phyloP scores from a whole-genome alignment of 2,888 invertebrate genomes.

The Drosophila subsilvestris region DNA sequence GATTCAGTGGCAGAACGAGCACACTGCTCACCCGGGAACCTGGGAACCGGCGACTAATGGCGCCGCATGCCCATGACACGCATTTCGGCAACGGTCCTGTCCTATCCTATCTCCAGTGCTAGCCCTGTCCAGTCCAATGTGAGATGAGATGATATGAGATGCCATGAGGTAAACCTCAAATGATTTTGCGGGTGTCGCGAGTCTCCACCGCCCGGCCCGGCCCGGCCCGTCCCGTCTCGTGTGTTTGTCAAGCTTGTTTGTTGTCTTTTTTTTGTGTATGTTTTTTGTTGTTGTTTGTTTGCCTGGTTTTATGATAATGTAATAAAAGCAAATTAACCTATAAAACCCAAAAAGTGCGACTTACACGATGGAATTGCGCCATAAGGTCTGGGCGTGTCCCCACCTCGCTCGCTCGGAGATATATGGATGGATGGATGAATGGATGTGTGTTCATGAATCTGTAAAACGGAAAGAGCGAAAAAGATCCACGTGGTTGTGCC shows the following conservation, averaged over 20 bases:
- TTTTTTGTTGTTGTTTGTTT: conserved; percentile 18
- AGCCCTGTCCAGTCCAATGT: conserved; percentile 19
- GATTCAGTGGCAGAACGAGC: conserved; percentile 30
- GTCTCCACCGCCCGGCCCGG: neutral
- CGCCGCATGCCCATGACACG: conserved; percentile 38
- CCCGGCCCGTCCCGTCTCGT: conserved; percentile 2
- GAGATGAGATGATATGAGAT: conserved; percentile 16
- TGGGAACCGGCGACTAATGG: conserved; percentile 46
- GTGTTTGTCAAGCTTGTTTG: conserved; percentile 55
- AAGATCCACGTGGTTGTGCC: conserved; percentile 43
- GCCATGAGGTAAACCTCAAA: conserved; percentile 44
- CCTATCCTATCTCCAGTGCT: conserved; percentile 7
- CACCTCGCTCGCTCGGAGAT: conserved; percentile 46
- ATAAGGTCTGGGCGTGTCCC: conserved; percentile 79
- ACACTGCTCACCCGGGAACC: conserved; percentile 25
- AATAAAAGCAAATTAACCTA: conserved; percentile 83
- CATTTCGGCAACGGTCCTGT: conserved; percentile 47
- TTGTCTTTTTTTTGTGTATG: conserved; percentile 28
- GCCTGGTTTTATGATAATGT: conserved; percentile 79
- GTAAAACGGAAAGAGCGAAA: conserved; percentile 15
- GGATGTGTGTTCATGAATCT: conserved; percentile 1
- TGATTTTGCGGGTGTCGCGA: conserved; percentile 35
- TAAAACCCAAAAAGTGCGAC: conserved; percentile 79
- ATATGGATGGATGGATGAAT: conserved; percentile 20
- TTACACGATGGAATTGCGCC: conserved; percentile 76